phyloP scores from a whole-genome alignment of 2,797 vertebrate species.

The Trichosurus vulpecula region DNA sequence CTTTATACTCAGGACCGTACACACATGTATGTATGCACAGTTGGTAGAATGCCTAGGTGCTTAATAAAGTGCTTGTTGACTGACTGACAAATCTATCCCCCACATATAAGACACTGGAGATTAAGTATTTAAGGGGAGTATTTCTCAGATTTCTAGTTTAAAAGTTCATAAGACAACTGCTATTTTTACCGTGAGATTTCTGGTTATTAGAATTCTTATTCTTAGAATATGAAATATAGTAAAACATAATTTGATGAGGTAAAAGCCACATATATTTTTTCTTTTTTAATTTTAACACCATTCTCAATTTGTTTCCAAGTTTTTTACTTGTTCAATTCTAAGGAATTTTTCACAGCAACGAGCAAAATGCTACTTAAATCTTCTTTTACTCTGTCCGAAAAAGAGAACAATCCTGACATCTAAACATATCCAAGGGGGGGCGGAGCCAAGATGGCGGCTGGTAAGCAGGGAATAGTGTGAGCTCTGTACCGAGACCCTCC shows the following conservation, averaged over 20 bases:
- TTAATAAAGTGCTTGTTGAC: background rate
- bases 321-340: background rate
- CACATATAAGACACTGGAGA: background rate
- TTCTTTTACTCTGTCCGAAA: background rate
- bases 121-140: constrained; percentile 2
- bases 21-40: background rate
- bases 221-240: constrained; percentile 28
- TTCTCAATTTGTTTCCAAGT: background rate
- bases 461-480: no score
- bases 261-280: background rate
- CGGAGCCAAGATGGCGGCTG: no score
- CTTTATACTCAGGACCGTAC: background rate
- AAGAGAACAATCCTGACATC: background rate
- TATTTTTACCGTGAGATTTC: constrained; percentile 8
- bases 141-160: background rate
- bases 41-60: background rate
- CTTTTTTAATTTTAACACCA: background rate
- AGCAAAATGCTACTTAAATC: background rate
- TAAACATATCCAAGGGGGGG: no score
- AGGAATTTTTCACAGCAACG: constrained; percentile 19
- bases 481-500: no score
- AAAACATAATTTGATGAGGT: background rate
- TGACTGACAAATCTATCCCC: background rate
- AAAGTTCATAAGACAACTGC: background rate
- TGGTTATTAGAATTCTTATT: constrained; percentile 30